phyloP scores from a whole-genome alignment of 2,888 invertebrate species.

The Ophraella communa region DNA sequence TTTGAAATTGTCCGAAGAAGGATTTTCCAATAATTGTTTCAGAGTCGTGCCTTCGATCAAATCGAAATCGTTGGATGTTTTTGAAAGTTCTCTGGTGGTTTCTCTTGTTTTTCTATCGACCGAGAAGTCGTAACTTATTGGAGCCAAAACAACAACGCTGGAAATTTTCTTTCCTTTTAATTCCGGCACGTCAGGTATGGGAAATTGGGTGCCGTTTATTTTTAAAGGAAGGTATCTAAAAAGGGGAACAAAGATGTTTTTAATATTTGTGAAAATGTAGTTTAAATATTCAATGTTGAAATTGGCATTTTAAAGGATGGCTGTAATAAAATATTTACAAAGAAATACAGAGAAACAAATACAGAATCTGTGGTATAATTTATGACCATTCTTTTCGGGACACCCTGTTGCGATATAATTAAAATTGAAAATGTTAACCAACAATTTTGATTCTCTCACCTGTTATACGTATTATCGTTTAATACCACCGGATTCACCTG shows the following conservation, averaged over 20 bases:
- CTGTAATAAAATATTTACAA: no score
- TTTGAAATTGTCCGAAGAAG: conserved; percentile 78
- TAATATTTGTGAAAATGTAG: no score
- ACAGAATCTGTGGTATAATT: no score
- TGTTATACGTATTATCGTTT: conserved; percentile 77
- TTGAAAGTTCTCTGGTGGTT: conserved; percentile 34
- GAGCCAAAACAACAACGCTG: conserved; percentile 85
- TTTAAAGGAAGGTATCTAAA: conserved; percentile 76
- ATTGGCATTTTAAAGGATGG: no score
- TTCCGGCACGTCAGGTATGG: conserved; percentile 79
- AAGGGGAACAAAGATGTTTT: no score
- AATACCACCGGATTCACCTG: conserved; percentile 77
- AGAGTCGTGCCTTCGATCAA: conserved; percentile 69
- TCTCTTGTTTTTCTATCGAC: conserved; percentile 65
- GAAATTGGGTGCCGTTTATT: conserved; percentile 85
- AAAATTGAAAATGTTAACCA: neutral
- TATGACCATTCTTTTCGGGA: no score
- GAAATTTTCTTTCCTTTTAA: conserved; percentile 78
- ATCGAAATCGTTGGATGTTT: conserved; percentile 50
- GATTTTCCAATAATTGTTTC: conserved; percentile 76
- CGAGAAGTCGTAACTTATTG: conserved; percentile 74
- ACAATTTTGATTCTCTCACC: conserved; percentile 52
- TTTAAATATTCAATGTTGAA: no score
- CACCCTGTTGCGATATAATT: no score
- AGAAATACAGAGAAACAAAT: no score